phyloP scores from a whole-genome alignment of 2,113 vertebrate genomes.

The Aptenodytes patagonicus region DNA sequence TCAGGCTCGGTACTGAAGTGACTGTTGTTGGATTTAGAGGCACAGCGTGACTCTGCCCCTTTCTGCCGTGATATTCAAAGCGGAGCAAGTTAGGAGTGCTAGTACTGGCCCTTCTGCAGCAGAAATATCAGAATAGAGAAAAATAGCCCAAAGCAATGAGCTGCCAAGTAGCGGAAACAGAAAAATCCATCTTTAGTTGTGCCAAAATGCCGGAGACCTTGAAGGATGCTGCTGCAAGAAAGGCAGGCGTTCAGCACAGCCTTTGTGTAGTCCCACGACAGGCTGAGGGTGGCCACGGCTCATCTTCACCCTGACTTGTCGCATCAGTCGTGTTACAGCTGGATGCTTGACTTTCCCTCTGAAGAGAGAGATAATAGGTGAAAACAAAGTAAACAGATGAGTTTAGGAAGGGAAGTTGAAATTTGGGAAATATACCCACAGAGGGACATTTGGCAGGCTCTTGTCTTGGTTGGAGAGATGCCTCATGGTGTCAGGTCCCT shows the following conservation, averaged over 20 bases:
- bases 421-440: neutral
- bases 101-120: neutral
- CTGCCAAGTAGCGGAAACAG: neutral
- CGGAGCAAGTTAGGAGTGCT: neutral
- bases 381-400: neutral
- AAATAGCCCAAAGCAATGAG: neutral
- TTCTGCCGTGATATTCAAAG: neutral
- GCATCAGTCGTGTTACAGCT: rapidly evolving
- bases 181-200: neutral
- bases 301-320: rapidly evolving
- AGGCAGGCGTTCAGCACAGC: neutral
- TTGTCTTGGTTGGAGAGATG: neutral
- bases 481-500: neutral
- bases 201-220: neutral
- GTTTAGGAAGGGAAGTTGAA: neutral
- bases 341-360: neutral
- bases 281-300: rapidly evolving
- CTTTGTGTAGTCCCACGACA: rapidly evolving
- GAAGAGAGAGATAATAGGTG: neutral
- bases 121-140: neutral
- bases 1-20: neutral
- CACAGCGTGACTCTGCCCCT: neutral
- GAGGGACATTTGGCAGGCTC: neutral
- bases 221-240: neutral
- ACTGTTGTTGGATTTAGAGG: neutral